These are phyloP conservation scores for Nycticorax nycticorax DNA, from an alignment of 2,113 vertebrate species.

Conservation along the genomic window DNA sequence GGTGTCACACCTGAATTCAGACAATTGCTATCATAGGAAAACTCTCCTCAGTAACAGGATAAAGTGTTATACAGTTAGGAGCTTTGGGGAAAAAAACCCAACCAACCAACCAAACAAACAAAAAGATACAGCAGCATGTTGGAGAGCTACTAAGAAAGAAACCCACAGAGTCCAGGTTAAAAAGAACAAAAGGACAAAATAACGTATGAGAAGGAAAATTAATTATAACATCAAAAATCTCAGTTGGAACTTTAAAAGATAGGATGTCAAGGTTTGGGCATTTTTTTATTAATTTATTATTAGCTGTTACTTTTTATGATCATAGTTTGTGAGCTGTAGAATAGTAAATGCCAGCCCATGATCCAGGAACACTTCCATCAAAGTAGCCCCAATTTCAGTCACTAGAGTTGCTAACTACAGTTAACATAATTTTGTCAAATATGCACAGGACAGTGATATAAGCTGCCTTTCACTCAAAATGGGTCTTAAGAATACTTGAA, in stretches of 20 bases:
- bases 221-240: background rate
- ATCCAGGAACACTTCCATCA: background rate
- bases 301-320: background rate
- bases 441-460: background rate
- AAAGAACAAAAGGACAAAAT: background rate
- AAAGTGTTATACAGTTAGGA: background rate
- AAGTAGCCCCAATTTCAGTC: background rate
- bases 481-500: background rate
- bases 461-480: background rate
- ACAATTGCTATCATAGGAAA: background rate
- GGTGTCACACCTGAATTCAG: background rate
- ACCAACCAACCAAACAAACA: fast-evolving
- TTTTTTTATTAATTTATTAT: background rate
- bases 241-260: background rate
- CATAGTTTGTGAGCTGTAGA: background rate
- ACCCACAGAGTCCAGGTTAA: background rate
- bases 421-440: background rate
- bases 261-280: background rate
- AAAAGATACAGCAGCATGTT: background rate
- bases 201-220: background rate
- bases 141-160: background rate
- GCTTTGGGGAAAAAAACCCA: background rate
- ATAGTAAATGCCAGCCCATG: background rate
- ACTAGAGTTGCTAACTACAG: background rate
- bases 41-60: background rate